A percentile compares a stretch with the other conserved stretches of the same genome.
Conservation (phyloP, 1,140 invertebrate species). For the Sitophilus oryzae region DNA sequence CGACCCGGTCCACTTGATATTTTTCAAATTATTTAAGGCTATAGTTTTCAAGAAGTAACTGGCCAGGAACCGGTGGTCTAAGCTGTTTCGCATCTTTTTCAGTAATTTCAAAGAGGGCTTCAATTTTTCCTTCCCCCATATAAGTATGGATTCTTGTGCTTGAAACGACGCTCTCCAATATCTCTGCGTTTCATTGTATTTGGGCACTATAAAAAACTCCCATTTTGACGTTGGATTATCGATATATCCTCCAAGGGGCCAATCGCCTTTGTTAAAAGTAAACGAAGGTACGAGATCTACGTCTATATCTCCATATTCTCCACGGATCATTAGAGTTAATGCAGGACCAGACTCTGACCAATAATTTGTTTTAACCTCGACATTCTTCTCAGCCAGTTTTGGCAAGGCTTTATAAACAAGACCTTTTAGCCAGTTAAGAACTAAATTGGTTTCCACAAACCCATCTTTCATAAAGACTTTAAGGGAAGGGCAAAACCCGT, state of each 20-base stretch:
- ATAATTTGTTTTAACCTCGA: background rate
- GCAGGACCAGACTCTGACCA: conserved; percentile 28
- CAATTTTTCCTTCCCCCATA: conserved; percentile 24
- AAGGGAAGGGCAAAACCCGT: background rate
- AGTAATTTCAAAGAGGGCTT: conserved; percentile 33
- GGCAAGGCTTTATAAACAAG: conserved; percentile 25
- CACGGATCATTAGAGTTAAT: conserved; percentile 29
- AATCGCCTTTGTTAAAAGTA: conserved; percentile 24
- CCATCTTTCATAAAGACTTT: conserved; percentile 22
- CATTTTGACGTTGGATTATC: conserved; percentile 22
- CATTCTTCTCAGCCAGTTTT: conserved; percentile 1
- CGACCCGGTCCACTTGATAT: background rate
- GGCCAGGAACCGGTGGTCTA: conserved; percentile 42
- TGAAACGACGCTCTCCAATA: conserved; percentile 37
- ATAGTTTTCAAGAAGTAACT: conserved; percentile 51
- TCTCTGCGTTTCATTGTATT: conserved; percentile 24
- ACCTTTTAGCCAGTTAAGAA: conserved; percentile 32
- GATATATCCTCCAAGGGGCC: conserved; percentile 16
- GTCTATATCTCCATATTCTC: conserved; percentile 23
- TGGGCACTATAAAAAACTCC: conserved; percentile 37
- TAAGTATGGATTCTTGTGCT: conserved; percentile 33
- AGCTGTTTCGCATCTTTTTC: conserved; percentile 44
- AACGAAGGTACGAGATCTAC: conserved; percentile 37
- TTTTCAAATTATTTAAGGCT: conserved; percentile 43
- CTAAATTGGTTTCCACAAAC: conserved; percentile 23